Evolutionary conservation across 2,888 invertebrate genomes (phyloP), one percentile per base, ranked within the genome.

Genomic region (Clostera curtula): DNA sequence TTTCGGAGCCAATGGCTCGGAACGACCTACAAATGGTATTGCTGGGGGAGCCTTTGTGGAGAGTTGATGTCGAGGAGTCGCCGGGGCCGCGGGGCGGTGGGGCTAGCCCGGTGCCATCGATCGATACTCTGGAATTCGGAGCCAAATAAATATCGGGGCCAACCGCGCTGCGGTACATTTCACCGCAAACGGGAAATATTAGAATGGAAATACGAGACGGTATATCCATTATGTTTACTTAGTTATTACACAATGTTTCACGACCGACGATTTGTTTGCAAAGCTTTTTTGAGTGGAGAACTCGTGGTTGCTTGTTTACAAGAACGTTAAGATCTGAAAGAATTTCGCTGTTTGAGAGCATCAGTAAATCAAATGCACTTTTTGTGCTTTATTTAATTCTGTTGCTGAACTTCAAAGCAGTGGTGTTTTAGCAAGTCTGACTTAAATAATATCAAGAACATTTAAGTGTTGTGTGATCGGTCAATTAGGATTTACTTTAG

Each of bases 321-420:
- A 23, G 6, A 14, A 3, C 23, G 5, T 10, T 14, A 10, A 15
- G 15, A 23, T 23, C 9, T 10, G 10, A 23, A 10, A 15, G 10
- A 23, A 15, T 15, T 15, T 23, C 15, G n/a, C 22, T 13, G 22
- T 13, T 8, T 13, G 12, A 12, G 13, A 4, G 11, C 20, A 12
- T 20, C 20, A 20, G 12, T 20, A 7, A 20, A 20, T n/a, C n/a
- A 11, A 20, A 12, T 20, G 20, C 20, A 20, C 7, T 20, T 11
- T 20, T 3, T n/a, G 9, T 5, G 8, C 15, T 9, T 10, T 13
- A 6, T 15, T 15, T 13, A 5, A 22, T 22, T 13, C 13, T 7
- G n/a, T 9, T 9, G 14, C 15, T 23, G 23, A 15, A 23, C 23
- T 15, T 52, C 53, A 49, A 43, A 34, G 22, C 14, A 9, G 6